A percentile compares a stretch with the other conserved stretches of the same genome.
Conservation (phyloP, 2,888 invertebrate genomes). For the Agonopterix alstromeriana region DNA sequence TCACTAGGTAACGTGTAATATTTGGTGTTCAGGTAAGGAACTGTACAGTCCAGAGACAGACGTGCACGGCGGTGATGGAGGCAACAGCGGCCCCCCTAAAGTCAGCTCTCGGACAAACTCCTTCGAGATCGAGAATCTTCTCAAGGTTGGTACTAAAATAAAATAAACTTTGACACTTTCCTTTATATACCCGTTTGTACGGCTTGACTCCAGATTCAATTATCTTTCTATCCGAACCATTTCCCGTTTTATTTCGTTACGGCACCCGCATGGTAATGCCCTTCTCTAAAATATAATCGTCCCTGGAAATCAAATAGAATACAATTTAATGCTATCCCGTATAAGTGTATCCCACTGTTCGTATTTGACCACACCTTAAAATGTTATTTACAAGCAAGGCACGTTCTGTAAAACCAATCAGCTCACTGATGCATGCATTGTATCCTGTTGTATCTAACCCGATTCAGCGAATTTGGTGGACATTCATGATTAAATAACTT, state of each 20-base stretch:
- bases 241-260: slow-evolving; percentile 42
- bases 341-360: slow-evolving; percentile 28
- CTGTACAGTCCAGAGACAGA: slow-evolving; percentile 81
- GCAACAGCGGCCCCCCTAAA: slow-evolving; percentile 69
- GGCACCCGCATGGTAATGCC: slow-evolving; percentile 46
- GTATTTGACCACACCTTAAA: slow-evolving; percentile 24
- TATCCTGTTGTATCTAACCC: slow-evolving; percentile 14
- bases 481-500: background rate
- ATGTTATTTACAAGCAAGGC: slow-evolving; percentile 14
- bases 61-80: slow-evolving; percentile 43
- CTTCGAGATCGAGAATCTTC: slow-evolving; percentile 95
- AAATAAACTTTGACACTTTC: slow-evolving; percentile 13
- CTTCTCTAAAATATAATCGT: slow-evolving; percentile 46
- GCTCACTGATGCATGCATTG: slow-evolving; percentile 13
- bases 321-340: slow-evolving; percentile 21
- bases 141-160: slow-evolving; percentile 78
- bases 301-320: slow-evolving; percentile 29
- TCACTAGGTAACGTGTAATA: background rate
- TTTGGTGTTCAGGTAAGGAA: slow-evolving; percentile 79
- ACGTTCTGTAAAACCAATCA: slow-evolving; percentile 19
- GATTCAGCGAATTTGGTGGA: slow-evolving; percentile 7
- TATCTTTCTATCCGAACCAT: slow-evolving; percentile 37
- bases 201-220: slow-evolving; percentile 44
- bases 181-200: slow-evolving; percentile 29
- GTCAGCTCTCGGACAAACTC: slow-evolving; percentile 91